phyloP scores from a whole-genome alignment of 2,888 invertebrate species.

The Argynnis bischoffii region DNA sequence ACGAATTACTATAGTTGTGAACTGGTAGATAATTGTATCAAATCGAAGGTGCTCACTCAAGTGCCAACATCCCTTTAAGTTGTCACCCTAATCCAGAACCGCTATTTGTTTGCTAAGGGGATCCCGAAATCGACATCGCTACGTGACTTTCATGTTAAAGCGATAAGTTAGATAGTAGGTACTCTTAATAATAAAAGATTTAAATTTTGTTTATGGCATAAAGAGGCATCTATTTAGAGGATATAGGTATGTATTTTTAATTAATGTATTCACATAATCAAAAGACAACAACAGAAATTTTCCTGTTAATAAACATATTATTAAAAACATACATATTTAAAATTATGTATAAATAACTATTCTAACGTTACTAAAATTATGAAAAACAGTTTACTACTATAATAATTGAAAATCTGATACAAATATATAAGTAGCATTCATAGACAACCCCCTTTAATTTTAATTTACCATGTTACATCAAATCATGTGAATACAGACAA shows the following conservation, averaged over 20 bases:
- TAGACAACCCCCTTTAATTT: conserved; percentile 16
- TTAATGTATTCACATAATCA: not conserved
- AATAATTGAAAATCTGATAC: too few relatives aligned
- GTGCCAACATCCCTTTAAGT: conserved; percentile 66
- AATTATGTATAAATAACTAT: too few relatives aligned
- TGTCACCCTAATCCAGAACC: conserved; percentile 62
- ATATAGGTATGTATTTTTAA: too few relatives aligned
- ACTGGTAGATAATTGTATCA: conserved; percentile 71
- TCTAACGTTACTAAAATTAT: too few relatives aligned
- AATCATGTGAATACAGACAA: conserved; percentile 38
- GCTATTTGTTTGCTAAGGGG: conserved; percentile 77
- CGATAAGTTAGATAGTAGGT: not conserved
- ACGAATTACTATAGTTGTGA: conserved; percentile 2
- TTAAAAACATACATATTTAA: too few relatives aligned
- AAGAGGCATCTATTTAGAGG: not conserved
- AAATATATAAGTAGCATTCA: not conserved
- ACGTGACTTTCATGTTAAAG: conserved; percentile 63
- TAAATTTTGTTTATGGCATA: not conserved
- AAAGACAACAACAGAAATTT: too few relatives aligned
- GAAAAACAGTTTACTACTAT: too few relatives aligned
- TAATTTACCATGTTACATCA: conserved; percentile 33
- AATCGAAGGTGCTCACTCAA: conserved; percentile 61
- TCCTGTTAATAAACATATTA: too few relatives aligned
- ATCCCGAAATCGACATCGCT: conserved; percentile 47
- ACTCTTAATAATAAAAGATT: not conserved